Base-by-base conservation (phyloP, 2,797 vertebrate species). In the Rhynchonycteris naso region DNA sequence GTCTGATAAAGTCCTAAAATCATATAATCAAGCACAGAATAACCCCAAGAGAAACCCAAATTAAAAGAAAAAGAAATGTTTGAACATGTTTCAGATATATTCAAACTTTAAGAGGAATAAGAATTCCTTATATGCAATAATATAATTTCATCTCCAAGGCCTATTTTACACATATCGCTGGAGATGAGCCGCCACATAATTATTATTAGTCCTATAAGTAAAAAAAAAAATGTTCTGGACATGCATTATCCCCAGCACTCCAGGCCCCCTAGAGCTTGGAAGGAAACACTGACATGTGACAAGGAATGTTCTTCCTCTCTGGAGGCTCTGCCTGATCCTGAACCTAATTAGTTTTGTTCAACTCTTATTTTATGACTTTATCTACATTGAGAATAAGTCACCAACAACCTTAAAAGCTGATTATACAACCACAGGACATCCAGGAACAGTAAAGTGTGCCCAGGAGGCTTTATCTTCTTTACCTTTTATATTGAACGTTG, bases 191-290 rank as follows among this genome's bases (percentile, higher is more conserved):
- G 96, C 95, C 96, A 97, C 83, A 97, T 98, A 97, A 97, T 97
- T 97, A 97, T 97, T 97, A 96, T 86, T 96, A 96, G 79, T 50
- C 50, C 33, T 96, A 93, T 93, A 97, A 98, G 98, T 98, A 95
- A 97, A 97, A 98, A 90, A 98, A 90, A 54, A 82, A 94, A 47
- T 86, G 38, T 92, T 97, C 88, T 85, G 97, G 80, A 97, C 96
- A 96, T 97, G 76, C 93, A 93, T 95, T 95, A 95, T 93, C 93
- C 94, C 93, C 65, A 75, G 94, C 84, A 88, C 95, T 97, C 91
- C 76, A 38, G 94, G 72, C 56, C 1, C 10, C 91, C 63, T 19
- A 58, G 86, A 96, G 71, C 66, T 54, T 54, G 52, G 28, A 56
- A 97, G 88, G 75, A 97, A 97, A 97, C 90, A 93, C 88, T 97